These are phyloP conservation scores for Limanda limanda DNA, from an alignment of 2,113 vertebrate genomes.

Conservation along the genomic window DNA sequence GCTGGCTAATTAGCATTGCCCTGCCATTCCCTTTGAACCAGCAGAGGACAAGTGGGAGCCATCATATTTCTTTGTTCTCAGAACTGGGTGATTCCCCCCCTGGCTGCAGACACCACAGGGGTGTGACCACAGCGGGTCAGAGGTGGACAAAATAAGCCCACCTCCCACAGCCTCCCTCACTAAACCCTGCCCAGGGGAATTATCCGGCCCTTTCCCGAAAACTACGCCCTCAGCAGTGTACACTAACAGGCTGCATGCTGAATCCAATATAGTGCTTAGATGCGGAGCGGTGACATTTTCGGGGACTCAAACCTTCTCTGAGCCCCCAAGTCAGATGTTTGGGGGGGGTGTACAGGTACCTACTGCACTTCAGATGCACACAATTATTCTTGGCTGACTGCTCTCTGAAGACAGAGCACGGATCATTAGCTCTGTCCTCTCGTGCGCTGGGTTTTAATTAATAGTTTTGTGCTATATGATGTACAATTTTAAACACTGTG, in stretches of 20 bases:
- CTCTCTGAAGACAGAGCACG: conserved; percentile 63
- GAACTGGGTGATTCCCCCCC: conserved; percentile 44
- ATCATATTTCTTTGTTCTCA: conserved; percentile 70
- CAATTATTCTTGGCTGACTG: conserved; percentile 63
- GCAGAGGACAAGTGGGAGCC: conserved; percentile 66
- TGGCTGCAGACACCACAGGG: conserved; percentile 60
- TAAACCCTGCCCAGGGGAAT: conserved; percentile 8
- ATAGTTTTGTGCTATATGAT: conserved; percentile 57
- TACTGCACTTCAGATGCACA: conserved; percentile 52
- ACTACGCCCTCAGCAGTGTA: conserved; percentile 40
- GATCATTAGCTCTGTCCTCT: conserved; percentile 66
- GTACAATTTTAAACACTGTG: conserved; percentile 26
- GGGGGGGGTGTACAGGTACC: conserved; percentile 65
- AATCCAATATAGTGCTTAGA: conserved; percentile 35
- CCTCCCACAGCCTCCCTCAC: conserved; percentile 13
- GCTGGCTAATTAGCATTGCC: conserved; percentile 74
- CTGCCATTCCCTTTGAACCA: conserved; percentile 70
- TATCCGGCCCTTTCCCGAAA: conserved; percentile 23
- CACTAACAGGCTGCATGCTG: conserved; percentile 34
- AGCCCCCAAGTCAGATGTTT: conserved; percentile 63
- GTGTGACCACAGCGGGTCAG: conserved; percentile 60
- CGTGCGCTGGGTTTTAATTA: conserved; percentile 56
- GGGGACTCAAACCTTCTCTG: conserved; percentile 45
- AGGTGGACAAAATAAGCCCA: conserved; percentile 37
- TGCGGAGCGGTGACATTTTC: conserved; percentile 58